Conservation (phyloP, 2,797 vertebrate genomes). For the Onychomys arenicola region DNA sequence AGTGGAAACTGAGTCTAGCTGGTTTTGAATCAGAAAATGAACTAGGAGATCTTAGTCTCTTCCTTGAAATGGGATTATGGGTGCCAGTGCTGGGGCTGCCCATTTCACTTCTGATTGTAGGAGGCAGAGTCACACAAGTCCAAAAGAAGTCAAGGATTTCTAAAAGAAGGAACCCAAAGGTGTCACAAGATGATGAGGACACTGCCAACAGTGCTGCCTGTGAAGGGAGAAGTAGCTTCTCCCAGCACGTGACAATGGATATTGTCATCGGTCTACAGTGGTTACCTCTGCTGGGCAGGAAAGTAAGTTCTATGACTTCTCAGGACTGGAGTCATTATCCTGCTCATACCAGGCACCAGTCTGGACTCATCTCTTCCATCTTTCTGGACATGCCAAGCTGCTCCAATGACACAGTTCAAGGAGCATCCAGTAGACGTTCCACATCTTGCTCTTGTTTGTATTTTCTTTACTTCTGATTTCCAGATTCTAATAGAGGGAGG, state of each 20-base stretch:
- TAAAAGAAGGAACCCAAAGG: background rate
- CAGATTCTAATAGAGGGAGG: background rate
- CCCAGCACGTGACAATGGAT: fast-evolving
- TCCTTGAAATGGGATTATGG: background rate
- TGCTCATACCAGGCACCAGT: background rate
- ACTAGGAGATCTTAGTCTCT: too few relatives aligned
- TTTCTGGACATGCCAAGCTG: background rate
- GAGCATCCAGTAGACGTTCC: background rate
- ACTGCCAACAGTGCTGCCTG: background rate
- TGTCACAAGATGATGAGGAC: background rate
- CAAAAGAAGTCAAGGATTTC: slow-evolving; percentile 17
- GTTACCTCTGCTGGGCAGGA: background rate
- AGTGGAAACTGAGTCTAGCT: background rate
- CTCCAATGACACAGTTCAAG: background rate
- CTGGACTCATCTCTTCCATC: background rate
- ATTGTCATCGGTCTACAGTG: background rate
- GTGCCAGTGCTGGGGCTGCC: background rate
- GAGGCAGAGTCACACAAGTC: background rate
- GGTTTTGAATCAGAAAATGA: background rate
- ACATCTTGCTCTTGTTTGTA: background rate
- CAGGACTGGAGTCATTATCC: background rate
- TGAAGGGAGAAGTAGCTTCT: background rate
- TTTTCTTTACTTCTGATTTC: slow-evolving; percentile 3
- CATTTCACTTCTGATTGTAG: background rate
- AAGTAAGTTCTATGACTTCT: background rate